A percentile compares a stretch with the other conserved stretches of the same genome.
These are phyloP conservation scores for Cydia fagiglandana DNA, from an alignment of 1,140 invertebrate species.

Conservation along the genomic window DNA sequence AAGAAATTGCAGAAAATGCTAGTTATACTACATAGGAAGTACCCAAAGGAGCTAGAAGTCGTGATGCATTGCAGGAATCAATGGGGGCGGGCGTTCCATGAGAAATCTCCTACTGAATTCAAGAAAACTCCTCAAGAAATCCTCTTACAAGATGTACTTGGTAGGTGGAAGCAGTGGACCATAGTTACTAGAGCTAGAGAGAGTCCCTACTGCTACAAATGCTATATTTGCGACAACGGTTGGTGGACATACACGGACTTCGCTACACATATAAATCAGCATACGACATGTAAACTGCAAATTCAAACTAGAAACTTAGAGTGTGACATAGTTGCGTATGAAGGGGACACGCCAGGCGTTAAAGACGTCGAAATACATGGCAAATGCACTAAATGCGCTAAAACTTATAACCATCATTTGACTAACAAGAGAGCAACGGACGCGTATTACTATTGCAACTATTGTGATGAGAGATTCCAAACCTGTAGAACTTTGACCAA, in stretches of 20 bases:
- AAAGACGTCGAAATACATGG: slow-evolving; percentile 23
- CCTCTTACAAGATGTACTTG: not conserved
- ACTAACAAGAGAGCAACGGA: not conserved
- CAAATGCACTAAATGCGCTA: slow-evolving; percentile 22
- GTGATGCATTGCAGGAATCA: slow-evolving; percentile 4
- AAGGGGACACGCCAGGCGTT: not conserved
- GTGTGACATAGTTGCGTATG: slow-evolving; percentile 18
- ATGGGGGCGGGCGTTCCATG: slow-evolving; percentile 9
- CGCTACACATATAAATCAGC: not conserved
- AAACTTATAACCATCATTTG: not conserved
- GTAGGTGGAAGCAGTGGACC: not conserved
- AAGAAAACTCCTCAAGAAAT: not conserved
- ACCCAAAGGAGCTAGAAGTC: not conserved
- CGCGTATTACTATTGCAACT: not conserved
- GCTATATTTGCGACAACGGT: slow-evolving; percentile 20
- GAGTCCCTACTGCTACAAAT: slow-evolving; percentile 23
- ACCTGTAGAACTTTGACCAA: not conserved
- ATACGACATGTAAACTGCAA: not conserved
- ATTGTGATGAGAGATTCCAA: not conserved
- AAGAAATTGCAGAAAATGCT: slow-evolving; percentile 8
- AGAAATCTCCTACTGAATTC: not conserved
- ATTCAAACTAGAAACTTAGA: not conserved
- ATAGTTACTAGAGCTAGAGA: not conserved
- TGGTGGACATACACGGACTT: slow-evolving; percentile 28
- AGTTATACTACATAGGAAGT: not conserved